These are phyloP conservation scores for Natrix natrix DNA, from an alignment of 2,797 vertebrate genomes.

Conservation along the genomic window DNA sequence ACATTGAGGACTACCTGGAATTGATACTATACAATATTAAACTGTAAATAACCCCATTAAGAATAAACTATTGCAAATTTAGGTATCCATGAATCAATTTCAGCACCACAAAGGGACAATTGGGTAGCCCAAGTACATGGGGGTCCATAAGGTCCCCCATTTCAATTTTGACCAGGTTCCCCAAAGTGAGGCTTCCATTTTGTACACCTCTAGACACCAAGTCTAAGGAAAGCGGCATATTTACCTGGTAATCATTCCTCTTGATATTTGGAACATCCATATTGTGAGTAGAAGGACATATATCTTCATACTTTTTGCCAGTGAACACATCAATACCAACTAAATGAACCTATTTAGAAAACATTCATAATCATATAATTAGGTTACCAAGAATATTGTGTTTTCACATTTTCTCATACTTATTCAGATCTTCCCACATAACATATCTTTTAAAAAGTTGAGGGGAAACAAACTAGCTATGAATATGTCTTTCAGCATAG, in stretches of 20 bases:
- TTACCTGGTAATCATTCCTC: conserved; percentile 93
- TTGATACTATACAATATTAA: neutral
- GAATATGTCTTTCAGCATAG: neutral
- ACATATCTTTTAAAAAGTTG: neutral
- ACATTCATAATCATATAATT: neutral
- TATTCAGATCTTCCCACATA: neutral
- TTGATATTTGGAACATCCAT: conserved; percentile 99
- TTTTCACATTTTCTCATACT: neutral
- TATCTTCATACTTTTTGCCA: conserved; percentile 98
- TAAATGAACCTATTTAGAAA: conserved; percentile 85
- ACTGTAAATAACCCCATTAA: neutral
- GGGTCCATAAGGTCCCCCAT: neutral
- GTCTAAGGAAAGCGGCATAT: neutral
- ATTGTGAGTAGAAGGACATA: conserved; percentile 99
- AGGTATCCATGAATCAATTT: neutral
- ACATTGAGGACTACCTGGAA: neutral
- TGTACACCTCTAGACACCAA: neutral
- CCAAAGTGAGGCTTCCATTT: neutral
- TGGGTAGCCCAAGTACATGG: neutral
- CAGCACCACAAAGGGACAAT: neutral
- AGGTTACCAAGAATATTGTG: neutral
- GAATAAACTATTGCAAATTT: neutral
- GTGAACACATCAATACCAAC: conserved; percentile 99
- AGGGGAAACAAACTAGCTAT: neutral
- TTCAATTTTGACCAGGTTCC: neutral